These are phyloP conservation scores for Laterallus jamaicensis DNA, from an alignment of 2,113 vertebrate genomes.

Conservation along the genomic window DNA sequence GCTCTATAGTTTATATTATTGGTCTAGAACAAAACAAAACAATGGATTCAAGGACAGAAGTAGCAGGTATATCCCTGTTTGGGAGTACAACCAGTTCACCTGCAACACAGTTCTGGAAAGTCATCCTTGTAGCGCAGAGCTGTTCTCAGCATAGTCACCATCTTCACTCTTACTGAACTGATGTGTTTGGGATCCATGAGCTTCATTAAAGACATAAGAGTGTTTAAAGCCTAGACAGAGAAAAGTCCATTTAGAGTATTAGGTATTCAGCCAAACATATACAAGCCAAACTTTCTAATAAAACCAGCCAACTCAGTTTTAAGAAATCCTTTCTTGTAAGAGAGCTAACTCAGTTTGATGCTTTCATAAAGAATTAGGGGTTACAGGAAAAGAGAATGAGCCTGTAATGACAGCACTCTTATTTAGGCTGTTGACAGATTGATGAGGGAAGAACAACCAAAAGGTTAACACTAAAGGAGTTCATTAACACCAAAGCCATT, in stretches of 20 bases:
- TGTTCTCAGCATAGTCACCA: conserved; percentile 97
- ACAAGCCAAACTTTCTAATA: no score
- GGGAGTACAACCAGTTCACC: conserved; percentile 70
- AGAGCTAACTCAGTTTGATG: background rate
- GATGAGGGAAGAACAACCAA: background rate
- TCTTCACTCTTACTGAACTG: conserved; percentile 95
- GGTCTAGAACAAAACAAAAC: background rate
- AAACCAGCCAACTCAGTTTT: background rate
- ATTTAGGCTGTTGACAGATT: background rate
- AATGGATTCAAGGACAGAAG: background rate
- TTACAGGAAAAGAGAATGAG: background rate
- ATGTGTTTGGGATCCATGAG: conserved; percentile 95
- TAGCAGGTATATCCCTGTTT: background rate
- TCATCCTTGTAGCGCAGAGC: conserved; percentile 94
- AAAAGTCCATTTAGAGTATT: background rate
- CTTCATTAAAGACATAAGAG: conserved; percentile 92
- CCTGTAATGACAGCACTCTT: background rate
- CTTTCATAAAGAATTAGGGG: background rate
- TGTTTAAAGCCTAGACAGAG: conserved; percentile 85
- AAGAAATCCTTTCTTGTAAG: background rate
- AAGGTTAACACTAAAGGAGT: no score
- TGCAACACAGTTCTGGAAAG: conserved; percentile 95
- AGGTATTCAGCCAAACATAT: background rate
- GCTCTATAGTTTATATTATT: background rate
- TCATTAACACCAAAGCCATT: no score